Conservation (phyloP, 2,113 vertebrate species). For the Tiliqua scincoides region DNA sequence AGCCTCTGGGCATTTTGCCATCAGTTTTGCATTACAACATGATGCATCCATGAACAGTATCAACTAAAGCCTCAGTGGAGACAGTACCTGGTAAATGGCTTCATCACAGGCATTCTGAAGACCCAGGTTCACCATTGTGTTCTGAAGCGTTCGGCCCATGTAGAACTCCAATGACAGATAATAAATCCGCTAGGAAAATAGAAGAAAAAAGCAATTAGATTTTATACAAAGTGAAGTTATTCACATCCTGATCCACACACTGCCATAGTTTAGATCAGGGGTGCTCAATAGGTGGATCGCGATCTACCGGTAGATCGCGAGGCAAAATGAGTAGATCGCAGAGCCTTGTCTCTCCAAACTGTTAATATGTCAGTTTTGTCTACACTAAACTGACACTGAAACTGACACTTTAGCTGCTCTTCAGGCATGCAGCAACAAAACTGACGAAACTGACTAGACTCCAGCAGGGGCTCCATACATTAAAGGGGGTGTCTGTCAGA, state of each 20-base stretch:
- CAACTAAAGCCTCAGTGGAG: not conserved
- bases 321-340: too few relatives aligned
- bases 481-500: too few relatives aligned
- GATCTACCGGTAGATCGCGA: too few relatives aligned
- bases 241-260: not conserved
- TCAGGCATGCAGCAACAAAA: too few relatives aligned
- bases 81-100: constrained; percentile 87
- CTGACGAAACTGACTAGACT: too few relatives aligned
- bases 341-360: too few relatives aligned
- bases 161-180: constrained; percentile 92
- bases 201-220: not conserved
- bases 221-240: not conserved
- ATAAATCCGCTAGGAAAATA: constrained; percentile 80
- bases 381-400: too few relatives aligned
- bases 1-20: not conserved
- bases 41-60: not conserved
- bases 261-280: too few relatives aligned
- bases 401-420: too few relatives aligned
- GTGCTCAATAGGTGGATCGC: too few relatives aligned
- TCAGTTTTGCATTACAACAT: not conserved
- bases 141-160: constrained; percentile 91
- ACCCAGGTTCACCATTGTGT: constrained; percentile 91
- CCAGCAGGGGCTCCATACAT: too few relatives aligned
- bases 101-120: constrained; percentile 87
- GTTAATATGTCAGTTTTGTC: too few relatives aligned